A percentile compares a stretch with the other conserved stretches of the same genome.
Evolutionary conservation across 1,140 invertebrate species (phyloP).

Genomic region (Araneus ventricosus): DNA sequence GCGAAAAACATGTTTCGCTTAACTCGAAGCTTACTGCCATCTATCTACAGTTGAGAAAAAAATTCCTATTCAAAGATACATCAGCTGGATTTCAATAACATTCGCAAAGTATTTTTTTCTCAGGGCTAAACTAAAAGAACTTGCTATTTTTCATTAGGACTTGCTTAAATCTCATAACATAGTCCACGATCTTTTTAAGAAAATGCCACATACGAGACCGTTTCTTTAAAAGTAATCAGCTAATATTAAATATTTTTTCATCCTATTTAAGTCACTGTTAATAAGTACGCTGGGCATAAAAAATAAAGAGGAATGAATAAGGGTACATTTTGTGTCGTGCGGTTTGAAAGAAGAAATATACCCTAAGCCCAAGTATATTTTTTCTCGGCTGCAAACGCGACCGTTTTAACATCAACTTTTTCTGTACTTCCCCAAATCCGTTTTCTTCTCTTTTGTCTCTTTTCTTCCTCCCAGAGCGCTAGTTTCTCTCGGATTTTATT

Average conservation of each 20-base stretch:
- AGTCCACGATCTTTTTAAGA: neutral
- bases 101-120: slow-evolving; percentile 16
- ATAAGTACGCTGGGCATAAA: neutral
- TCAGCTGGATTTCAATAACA: slow-evolving; percentile 27
- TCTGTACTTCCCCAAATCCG: slow-evolving; percentile 44
- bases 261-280: slow-evolving; percentile 12
- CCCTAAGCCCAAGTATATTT: neutral
- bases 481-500: slow-evolving; percentile 8
- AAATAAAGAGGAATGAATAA: neutral
- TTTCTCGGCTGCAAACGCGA: neutral
- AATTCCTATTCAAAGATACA: neutral
- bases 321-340: neutral
- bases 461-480: neutral
- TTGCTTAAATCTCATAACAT: slow-evolving; percentile 28
- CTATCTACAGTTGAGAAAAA: neutral
- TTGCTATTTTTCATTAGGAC: slow-evolving; percentile 23
- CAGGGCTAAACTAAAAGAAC: neutral
- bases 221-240: slow-evolving; percentile 50
- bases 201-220: neutral
- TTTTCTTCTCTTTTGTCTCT: slow-evolving; percentile 50
- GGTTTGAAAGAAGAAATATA: slow-evolving; percentile 44
- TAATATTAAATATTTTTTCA: slow-evolving; percentile 43
- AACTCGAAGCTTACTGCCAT: neutral
- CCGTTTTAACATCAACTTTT: slow-evolving; percentile 53
- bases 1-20: neutral